Evolutionary conservation across 2,113 vertebrate genomes (phyloP).

Genomic region (Grus americana): DNA sequence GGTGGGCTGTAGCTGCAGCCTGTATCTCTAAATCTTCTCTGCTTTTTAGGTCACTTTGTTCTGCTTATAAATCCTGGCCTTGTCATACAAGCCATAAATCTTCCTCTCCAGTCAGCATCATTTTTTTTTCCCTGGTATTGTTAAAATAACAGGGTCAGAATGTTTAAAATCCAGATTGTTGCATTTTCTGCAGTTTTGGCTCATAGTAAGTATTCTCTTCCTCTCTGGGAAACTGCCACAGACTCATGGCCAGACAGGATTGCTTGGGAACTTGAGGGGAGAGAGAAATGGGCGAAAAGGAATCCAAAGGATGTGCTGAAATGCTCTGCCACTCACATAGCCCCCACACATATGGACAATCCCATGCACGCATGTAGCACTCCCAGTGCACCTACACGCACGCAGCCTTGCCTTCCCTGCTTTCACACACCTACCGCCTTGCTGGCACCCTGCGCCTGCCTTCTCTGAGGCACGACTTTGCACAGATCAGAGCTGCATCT

Average conservation of each 20-base stretch:
- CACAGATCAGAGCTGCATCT: not conserved
- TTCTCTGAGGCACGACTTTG: not conserved
- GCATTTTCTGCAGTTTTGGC: constrained; percentile 22
- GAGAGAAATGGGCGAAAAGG: not conserved
- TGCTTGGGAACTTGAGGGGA: not conserved
- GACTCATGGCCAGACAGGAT: not conserved
- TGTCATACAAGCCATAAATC: constrained; percentile 55
- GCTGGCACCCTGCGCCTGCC: not conserved
- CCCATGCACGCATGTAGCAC: not conserved
- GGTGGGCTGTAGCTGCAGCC: not conserved
- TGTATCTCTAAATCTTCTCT: constrained; percentile 28
- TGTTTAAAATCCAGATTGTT: constrained; percentile 40
- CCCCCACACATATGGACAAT: fast-evolving
- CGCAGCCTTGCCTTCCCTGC: not conserved
- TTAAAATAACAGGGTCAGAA: constrained; percentile 52
- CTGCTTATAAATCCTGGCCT: constrained; percentile 49
- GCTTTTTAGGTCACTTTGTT: constrained; percentile 56
- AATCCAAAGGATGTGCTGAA: not conserved
- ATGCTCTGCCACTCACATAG: not conserved
- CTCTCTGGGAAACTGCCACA: not conserved
- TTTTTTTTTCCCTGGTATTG: constrained; percentile 42
- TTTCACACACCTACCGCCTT: not conserved
- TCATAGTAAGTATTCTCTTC: not conserved
- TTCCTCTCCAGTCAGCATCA: constrained; percentile 10
- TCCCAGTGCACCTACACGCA: fast-evolving